Base-by-base conservation (phyloP, 30 jellyfish, hydroid and myxozoan species). In the Mastigias papua region DNA sequence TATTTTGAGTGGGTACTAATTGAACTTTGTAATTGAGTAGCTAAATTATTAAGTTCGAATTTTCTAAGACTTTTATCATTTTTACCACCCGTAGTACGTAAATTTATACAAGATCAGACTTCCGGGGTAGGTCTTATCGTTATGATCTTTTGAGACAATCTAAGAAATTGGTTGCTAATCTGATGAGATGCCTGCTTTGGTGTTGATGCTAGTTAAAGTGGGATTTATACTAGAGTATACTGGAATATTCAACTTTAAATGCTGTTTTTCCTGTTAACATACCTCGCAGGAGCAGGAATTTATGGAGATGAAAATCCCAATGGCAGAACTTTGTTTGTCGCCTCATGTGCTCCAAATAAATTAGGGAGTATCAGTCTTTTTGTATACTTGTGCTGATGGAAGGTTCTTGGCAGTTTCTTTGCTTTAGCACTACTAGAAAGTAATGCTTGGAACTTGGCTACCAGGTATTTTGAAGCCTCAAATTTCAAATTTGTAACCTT, bases 261-360 rank as follows among this genome's bases (percentile, higher is more conserved):
- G 27, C 23, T 3, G 17, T 54, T 54, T 10, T 7, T 73, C 31
- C 42, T 54, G 3, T 19, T 19, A 54, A 25, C 67, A 54, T 54
- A 54, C 85, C 71, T 27, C 1, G 42, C 85, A 73, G 85, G 85
- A 51, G 42, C 66, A 73, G 88, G 78, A 77, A 50, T 48, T 54
- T 77, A 77, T 33, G 57, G 62, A 73, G 69, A 73, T 37, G 85
- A 73, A n/a, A 73, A 73, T 37, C 48, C 85, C 34, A 77, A 58
- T n/a, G 81, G 81, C 81, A 80, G 49, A 46, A 80, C 81, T 62
- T 63, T 62, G 69, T 61, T 80, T 34, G 90, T 21, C 0, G 63
- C 81, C 5, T 26, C 69, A 21, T 25, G 16, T 65, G 62, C 90
- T 48, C 90, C 81, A 62, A 80, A 80, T 34, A 61, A 21, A 34